Evolutionary conservation across 92 coral and sea anemone genomes (phyloP).

Genomic region (Parazoanthus atlanticus): DNA sequence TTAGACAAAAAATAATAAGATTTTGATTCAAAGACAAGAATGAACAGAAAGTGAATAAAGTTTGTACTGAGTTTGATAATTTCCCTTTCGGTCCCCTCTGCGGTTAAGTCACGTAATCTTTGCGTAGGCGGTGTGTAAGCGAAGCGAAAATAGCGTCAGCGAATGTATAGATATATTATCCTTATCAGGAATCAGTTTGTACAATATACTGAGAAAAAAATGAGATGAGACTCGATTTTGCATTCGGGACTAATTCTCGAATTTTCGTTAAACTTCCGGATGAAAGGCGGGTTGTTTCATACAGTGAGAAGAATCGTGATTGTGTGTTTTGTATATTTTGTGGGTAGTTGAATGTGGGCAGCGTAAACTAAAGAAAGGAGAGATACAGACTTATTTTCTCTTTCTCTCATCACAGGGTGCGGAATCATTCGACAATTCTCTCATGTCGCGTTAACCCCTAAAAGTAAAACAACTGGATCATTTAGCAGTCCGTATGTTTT

Average conservation of each 20-base stretch:
- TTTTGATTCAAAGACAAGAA: background rate
- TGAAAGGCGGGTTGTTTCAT: background rate
- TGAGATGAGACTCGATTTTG: background rate
- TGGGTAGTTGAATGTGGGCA: background rate
- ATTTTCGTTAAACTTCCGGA: background rate
- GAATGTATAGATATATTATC: background rate
- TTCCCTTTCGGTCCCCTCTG: background rate
- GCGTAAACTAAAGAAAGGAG: background rate
- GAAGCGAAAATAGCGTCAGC: background rate
- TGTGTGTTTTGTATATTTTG: background rate
- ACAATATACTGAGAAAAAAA: background rate
- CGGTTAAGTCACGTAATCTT: conserved; percentile 19
- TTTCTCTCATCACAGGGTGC: background rate
- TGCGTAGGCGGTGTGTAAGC: conserved; percentile 19
- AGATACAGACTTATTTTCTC: background rate
- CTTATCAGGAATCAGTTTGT: background rate
- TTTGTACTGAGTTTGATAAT: background rate
- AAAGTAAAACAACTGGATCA: background rate
- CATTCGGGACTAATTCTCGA: background rate
- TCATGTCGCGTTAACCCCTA: background rate
- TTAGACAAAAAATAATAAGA: background rate
- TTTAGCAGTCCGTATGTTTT: background rate
- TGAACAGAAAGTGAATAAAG: background rate
- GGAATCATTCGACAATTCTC: background rate
- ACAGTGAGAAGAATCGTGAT: background rate